Evolutionary conservation across 2,888 invertebrate genomes (phyloP), one percentile per base, ranked within the genome.

Genomic region (Phengaris arion): DNA sequence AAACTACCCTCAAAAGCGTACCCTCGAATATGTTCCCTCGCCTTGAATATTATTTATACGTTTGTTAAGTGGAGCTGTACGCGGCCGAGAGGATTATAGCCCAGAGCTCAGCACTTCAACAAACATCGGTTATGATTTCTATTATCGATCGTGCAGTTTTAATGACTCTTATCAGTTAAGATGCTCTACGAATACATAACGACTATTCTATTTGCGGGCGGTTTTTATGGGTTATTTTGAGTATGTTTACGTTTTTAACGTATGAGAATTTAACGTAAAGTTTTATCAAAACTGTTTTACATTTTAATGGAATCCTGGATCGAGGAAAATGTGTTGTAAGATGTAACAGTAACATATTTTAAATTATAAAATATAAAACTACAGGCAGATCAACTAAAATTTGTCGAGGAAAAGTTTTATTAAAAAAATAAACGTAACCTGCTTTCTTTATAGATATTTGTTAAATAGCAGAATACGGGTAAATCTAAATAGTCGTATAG

Each of bases 1-100:
- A 92, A 93, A 93, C 93, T 93, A 93, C 93, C 93, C 93, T 91
- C 90, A 85, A 87, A 84, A 83, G 85, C 84, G 84, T 87, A 91
- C 92, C 93, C 93, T 91, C 89, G 88, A 92, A 90, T 91, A 89
- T 90, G 91, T 91, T 91, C 93, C 92, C 92, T 91, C 89, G 89
- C 88, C 91, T 91, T 90, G 91, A 93, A 91, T 93, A 93, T 94
- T 94, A 94, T 94, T 94, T 94, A 94, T 94, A 92, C 91, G 93
- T 91, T 89, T 91, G 94, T 93, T 93, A 93, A 94, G 94, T 94
- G 92, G 91, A 92, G 89, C 89, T 90, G 88, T 87, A 87, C 87
- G 86, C 78, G 80, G 84, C 84, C 83, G 85, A 85, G 89, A 89
- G 89, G 90, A 93, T 92, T 93, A 90, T 85, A 85, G 89, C 90